These are phyloP conservation scores for Dasypus novemcinctus DNA, from an alignment of 2,113 vertebrate genomes.

Conservation along the genomic window DNA sequence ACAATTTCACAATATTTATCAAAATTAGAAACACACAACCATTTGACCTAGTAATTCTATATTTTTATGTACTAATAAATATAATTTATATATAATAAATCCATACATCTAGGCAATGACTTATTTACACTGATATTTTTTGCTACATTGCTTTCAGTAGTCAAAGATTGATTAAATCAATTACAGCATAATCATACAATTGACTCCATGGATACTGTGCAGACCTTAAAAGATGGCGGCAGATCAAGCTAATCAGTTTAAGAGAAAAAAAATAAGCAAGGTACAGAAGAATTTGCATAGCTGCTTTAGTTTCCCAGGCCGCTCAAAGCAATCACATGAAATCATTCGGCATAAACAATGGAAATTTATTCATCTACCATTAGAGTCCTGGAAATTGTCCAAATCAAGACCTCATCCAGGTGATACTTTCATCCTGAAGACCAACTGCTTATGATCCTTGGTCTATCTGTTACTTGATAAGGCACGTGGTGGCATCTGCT, in stretches of 20 bases:
- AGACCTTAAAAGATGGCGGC: neutral
- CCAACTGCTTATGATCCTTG: too few relatives aligned
- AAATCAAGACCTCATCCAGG: too few relatives aligned
- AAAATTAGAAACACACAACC: neutral
- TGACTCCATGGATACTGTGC: neutral
- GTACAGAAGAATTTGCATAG: too few relatives aligned
- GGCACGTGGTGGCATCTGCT: too few relatives aligned
- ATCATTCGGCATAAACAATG: too few relatives aligned
- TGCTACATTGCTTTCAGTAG: neutral
- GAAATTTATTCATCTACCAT: too few relatives aligned
- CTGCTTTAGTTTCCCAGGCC: too few relatives aligned
- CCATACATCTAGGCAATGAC: neutral
- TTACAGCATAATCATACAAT: neutral
- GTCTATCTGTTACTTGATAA: too few relatives aligned
- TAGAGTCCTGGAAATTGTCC: too few relatives aligned
- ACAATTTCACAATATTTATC: neutral
- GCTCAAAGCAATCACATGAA: too few relatives aligned
- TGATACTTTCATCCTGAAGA: too few relatives aligned
- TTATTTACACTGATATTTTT: neutral
- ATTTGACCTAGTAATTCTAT: neutral
- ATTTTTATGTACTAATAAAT: neutral
- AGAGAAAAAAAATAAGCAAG: neutral
- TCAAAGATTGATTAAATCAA: neutral
- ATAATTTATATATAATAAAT: neutral
- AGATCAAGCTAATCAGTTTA: neutral